Conservation (phyloP, 2,797 vertebrate species). For the Nyctibius grandis region DNA sequence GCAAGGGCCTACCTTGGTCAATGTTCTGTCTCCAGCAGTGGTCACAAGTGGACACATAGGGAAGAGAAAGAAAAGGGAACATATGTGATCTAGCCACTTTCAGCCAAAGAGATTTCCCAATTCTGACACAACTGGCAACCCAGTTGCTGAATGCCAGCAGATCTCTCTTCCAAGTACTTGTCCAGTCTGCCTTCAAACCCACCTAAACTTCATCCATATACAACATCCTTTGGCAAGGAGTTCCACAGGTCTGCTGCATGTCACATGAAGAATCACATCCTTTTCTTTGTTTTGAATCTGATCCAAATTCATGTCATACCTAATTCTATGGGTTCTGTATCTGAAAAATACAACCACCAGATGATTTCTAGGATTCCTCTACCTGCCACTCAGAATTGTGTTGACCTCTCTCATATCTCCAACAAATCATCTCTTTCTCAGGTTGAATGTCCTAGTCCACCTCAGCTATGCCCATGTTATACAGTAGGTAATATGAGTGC, state of each 20-base stretch:
- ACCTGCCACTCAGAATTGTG: neutral
- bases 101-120: neutral
- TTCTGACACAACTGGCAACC: neutral
- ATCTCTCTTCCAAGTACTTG: neutral
- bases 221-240: neutral
- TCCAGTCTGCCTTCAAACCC: neutral
- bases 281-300: neutral
- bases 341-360: neutral
- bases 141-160: neutral
- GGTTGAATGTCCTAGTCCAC: neutral
- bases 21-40: neutral
- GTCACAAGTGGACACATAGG: neutral
- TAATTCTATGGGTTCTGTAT: neutral
- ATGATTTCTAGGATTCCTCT: neutral
- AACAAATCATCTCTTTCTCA: neutral
- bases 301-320: neutral
- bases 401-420: neutral
- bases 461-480: neutral
- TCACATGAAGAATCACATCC: neutral
- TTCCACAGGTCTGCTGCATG: neutral
- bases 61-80: neutral
- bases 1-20: neutral
- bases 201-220: neutral
- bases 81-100: neutral
- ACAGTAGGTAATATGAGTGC: neutral